Evolutionary conservation across 2,113 vertebrate genomes (phyloP).

Genomic region (Noturus placidus): DNA sequence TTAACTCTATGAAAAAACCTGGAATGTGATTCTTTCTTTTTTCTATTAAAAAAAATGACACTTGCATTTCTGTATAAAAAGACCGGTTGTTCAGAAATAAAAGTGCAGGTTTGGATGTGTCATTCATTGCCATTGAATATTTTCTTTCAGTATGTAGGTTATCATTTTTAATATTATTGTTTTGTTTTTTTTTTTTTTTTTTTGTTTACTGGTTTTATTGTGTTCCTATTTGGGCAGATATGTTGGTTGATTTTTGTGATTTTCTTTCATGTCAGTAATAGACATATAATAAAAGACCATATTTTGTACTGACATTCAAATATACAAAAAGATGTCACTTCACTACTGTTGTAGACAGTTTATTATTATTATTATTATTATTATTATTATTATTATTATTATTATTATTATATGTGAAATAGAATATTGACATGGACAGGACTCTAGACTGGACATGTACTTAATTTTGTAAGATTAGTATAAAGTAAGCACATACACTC

Average conservation of each 20-base stretch:
- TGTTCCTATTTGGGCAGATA: background rate
- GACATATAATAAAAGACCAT: background rate
- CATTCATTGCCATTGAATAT: background rate
- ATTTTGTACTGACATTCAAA: background rate
- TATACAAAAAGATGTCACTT: background rate
- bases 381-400: no score
- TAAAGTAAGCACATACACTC: background rate
- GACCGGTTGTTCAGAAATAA: background rate
- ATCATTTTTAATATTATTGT: background rate
- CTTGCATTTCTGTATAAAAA: background rate
- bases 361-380: background rate
- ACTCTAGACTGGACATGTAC: background rate
- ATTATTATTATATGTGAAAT: background rate
- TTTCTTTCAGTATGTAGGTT: background rate
- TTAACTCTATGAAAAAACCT: background rate
- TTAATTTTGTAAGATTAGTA: background rate
- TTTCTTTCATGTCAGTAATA: background rate
- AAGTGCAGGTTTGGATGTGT: background rate
- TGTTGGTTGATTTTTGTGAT: background rate
- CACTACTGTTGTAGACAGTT: background rate
- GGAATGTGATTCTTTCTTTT: background rate
- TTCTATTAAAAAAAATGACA: no score
- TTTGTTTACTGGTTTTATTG: background rate
- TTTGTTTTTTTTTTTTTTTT: no score
- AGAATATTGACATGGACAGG: background rate